Evolutionary conservation across 2,797 vertebrate species (phyloP), one percentile per base, ranked within the genome.

Genomic region (Sphaeramia orbicularis): DNA sequence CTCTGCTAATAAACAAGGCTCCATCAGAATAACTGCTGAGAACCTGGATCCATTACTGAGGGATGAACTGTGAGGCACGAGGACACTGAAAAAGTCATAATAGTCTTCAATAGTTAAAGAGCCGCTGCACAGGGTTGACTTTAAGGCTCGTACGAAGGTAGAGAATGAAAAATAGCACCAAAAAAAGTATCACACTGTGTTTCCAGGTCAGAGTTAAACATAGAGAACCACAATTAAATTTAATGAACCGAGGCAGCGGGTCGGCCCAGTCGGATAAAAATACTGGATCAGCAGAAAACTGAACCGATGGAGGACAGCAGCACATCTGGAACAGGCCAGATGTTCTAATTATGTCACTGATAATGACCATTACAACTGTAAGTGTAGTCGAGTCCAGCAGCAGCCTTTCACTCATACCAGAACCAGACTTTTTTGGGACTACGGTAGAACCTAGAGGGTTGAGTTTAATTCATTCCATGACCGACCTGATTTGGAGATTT

Each of bases 1-100:
- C 49, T 48, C 50, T 14, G 4, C 61, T 51, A 4, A 63, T 43
- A 60, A 67, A 70, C 65, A 54, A 15, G 52, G 75, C 43, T 48
- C 64, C 1, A 4, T 66, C 43, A 18, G 15, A 64, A 52, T 30
- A 11, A 65, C 78, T 66, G 72, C 42, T 64, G 1, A 7, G 2
- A 4, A 2, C 21, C 21, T 24, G 21, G 21, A 24, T 24, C 21
- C 21, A 66, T 73, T 35, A 54, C 54, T 30, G 21, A 24, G 53
- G 36, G 58, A 65, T 66, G 24, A 60, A 42, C 57, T 2, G 37
- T 24, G 6, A 9, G 38, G 10, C 35, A 11, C 6, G 4, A 41
- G 57, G 10, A 19, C 0, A 18, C 38, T 3, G 9, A 49, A 56
- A 37, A 47, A 4, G 13, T 2, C 8, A n/a, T 5, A 57, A 72